These are phyloP conservation scores for Drosophila antonietae DNA, from an alignment of 2,888 invertebrate species.

Conservation along the genomic window DNA sequence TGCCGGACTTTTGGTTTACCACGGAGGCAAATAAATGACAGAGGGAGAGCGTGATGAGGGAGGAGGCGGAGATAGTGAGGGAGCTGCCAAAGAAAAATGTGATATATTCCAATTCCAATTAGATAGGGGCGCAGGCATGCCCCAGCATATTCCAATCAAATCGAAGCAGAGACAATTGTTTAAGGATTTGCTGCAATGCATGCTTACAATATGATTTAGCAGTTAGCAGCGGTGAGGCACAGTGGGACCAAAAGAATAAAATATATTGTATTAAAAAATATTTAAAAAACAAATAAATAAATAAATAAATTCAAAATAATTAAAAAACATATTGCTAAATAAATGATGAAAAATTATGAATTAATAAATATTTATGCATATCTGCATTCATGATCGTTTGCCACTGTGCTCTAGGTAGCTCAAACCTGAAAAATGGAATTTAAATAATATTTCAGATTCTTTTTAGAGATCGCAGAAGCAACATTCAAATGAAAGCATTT, in stretches of 20 bases:
- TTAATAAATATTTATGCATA: background rate
- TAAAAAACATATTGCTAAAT: too few species aligned
- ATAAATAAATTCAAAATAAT: too few species aligned
- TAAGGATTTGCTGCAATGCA: slow-evolving; percentile 1
- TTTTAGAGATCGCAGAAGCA: background rate
- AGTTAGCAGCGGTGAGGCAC: background rate
- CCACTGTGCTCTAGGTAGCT: background rate
- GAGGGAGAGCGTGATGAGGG: background rate
- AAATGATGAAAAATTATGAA: background rate
- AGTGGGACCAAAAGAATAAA: background rate
- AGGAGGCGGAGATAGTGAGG: background rate
- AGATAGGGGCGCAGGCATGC: slow-evolving; percentile 1
- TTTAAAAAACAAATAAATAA: too few species aligned
- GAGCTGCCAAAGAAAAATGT: slow-evolving; percentile 25
- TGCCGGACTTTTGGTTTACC: slow-evolving; percentile 17
- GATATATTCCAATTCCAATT: slow-evolving; percentile 43
- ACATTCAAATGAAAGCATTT: background rate
- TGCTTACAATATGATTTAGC: background rate
- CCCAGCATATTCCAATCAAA: background rate
- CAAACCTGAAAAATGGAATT: background rate
- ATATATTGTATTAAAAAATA: too few species aligned
- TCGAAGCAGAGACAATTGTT: background rate
- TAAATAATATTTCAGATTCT: too few species aligned
- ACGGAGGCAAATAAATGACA: slow-evolving; percentile 32
- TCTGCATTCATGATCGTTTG: background rate